These are phyloP conservation scores for Opisthocomus hoazin DNA, from an alignment of 2,113 vertebrate genomes.

Conservation along the genomic window DNA sequence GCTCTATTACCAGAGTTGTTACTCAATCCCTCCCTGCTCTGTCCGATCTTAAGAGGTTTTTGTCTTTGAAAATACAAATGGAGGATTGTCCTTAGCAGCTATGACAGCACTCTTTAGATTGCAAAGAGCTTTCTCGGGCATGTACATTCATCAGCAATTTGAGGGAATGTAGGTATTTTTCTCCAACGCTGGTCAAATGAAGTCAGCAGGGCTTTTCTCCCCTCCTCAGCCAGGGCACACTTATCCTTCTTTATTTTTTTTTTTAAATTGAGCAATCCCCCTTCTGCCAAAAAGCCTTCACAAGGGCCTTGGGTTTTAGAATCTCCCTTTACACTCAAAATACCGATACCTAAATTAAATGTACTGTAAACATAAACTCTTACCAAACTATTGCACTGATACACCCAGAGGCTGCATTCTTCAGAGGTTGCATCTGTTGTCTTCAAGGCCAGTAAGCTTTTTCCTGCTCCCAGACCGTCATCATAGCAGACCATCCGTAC, in stretches of 20 bases:
- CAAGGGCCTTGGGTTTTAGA: neutral
- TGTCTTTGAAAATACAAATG: neutral
- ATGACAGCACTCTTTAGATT: rapidly evolving
- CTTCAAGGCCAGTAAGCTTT: constrained; percentile 90
- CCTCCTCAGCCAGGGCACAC: neutral
- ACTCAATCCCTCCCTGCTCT: neutral
- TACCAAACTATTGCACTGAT: constrained; percentile 93
- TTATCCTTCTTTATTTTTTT: neutral
- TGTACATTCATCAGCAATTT: neutral
- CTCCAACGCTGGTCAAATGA: neutral
- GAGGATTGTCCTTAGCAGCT: neutral
- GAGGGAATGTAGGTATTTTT: neutral
- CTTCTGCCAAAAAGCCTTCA: neutral
- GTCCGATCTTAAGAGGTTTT: neutral
- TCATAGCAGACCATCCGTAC: constrained; percentile 96
- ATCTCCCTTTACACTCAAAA: neutral
- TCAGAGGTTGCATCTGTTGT: constrained; percentile 85
- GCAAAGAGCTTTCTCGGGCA: neutral
- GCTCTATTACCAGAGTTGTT: neutral
- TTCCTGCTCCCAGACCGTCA: constrained; percentile 91
- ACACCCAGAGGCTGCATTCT: constrained; percentile 93
- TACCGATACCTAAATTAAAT: neutral
- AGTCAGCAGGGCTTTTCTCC: neutral
- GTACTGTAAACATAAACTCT: constrained; percentile 46
- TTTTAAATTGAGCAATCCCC: neutral